Evolutionary conservation across 2,113 vertebrate species (phyloP).

Genomic region (Halichoeres trimaculatus): DNA sequence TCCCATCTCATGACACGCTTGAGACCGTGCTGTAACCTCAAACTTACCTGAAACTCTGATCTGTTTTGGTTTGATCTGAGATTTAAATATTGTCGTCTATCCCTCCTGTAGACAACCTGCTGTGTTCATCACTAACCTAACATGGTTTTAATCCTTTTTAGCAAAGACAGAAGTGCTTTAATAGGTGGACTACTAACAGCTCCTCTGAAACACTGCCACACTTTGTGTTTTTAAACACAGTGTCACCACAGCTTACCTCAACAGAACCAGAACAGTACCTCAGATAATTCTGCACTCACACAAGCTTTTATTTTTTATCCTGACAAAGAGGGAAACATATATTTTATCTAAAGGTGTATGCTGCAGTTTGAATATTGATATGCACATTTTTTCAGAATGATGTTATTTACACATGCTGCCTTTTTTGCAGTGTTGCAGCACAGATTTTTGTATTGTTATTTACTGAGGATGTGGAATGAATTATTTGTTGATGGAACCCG

Average conservation of each 20-base stretch:
- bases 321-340: neutral
- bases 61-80: too few species aligned
- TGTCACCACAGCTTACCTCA: neutral
- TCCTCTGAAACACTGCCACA: too few species aligned
- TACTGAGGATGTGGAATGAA: neutral
- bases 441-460: neutral
- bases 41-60: too few species aligned
- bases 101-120: too few species aligned
- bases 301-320: neutral
- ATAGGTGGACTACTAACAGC: too few species aligned
- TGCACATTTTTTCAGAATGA: neutral
- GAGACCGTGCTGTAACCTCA: too few species aligned
- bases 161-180: too few species aligned
- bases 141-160: too few species aligned
- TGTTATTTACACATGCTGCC: neutral
- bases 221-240: neutral
- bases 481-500: neutral
- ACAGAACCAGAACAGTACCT: slow-evolving; percentile 14
- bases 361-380: neutral
- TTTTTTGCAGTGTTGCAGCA: neutral
- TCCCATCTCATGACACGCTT: too few species aligned
- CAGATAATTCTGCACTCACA: neutral
- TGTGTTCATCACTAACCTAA: too few species aligned
- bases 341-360: neutral
- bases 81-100: too few species aligned